Conservation (phyloP, 2,888 invertebrate genomes). For the Macrosoma leucophasiata region DNA sequence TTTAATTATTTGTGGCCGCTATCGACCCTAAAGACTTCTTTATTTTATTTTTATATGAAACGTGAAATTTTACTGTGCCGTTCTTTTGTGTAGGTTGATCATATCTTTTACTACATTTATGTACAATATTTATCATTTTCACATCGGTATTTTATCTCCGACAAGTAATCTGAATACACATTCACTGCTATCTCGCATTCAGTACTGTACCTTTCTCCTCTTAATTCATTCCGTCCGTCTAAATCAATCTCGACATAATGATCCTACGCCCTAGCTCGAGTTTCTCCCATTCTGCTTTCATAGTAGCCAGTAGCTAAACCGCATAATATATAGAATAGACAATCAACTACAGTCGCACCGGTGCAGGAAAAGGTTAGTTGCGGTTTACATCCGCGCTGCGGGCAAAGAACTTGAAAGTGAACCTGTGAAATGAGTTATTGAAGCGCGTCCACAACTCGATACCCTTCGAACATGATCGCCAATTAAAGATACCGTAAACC, state of each 20-base stretch:
- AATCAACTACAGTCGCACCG: slow-evolving; percentile 29
- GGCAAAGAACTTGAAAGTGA: slow-evolving; percentile 62
- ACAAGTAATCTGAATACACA: slow-evolving; percentile 37
- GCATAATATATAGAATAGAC: slow-evolving; percentile 34
- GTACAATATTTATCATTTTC: slow-evolving; percentile 39
- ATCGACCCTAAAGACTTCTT: no score
- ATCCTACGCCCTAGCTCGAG: slow-evolving; percentile 36
- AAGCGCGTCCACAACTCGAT: slow-evolving; percentile 53
- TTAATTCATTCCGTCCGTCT: slow-evolving; percentile 42
- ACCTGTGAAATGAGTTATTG: slow-evolving; percentile 68
- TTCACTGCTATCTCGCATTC: slow-evolving; percentile 40
- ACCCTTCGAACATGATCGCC: slow-evolving; percentile 31
- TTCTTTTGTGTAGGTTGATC: no score
- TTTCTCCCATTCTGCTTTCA: slow-evolving; percentile 40
- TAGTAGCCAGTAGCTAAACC: slow-evolving; percentile 27
- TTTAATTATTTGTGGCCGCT: no score
- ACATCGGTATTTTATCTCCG: slow-evolving; percentile 39
- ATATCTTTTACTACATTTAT: slow-evolving; percentile 19
- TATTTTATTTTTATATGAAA: no score
- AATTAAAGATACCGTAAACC: no score
- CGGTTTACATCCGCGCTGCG: slow-evolving; percentile 49
- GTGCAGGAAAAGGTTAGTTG: slow-evolving; percentile 48
- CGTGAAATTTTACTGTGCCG: no score
- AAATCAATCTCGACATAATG: slow-evolving; percentile 44
- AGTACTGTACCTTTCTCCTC: slow-evolving; percentile 32